Conservation (phyloP, 1,140 invertebrate genomes). For the Drosophila grimshawi region DNA sequence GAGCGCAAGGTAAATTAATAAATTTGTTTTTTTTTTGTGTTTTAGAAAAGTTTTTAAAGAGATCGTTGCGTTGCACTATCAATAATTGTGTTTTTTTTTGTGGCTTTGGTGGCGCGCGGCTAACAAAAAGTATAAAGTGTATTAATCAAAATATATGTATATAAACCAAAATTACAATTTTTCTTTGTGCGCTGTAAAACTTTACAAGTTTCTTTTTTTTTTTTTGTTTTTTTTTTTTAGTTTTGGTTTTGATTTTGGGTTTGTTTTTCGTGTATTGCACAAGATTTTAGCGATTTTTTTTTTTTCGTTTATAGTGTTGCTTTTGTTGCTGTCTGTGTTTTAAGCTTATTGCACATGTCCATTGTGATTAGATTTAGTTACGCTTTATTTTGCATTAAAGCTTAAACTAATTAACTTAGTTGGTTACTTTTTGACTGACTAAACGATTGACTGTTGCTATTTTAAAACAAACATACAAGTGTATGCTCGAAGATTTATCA, state of each 20-base stretch:
- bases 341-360: constrained; percentile 50
- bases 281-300: constrained; percentile 6
- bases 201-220: not conserved
- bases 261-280: constrained; percentile 27
- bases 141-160: constrained; percentile 9
- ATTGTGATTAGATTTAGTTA: constrained; percentile 32
- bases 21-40: constrained; percentile 61
- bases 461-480: constrained; percentile 17
- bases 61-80: constrained; percentile 78
- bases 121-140: constrained; percentile 40
- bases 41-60: constrained; percentile 65
- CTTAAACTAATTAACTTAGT: constrained; percentile 56
- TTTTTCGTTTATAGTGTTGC: constrained; percentile 3
- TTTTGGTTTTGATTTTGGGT: constrained; percentile 27
- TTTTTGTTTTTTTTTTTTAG: constrained; percentile 4
- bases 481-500: constrained; percentile 15
- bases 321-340: constrained; percentile 26
- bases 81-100: constrained; percentile 60
- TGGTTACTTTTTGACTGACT: constrained; percentile 48
- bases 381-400: constrained; percentile 29
- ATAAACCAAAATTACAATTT: constrained; percentile 22
- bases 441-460: constrained; percentile 48
- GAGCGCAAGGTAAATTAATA: constrained; percentile 79
- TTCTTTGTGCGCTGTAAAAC: constrained; percentile 31
- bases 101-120: constrained; percentile 65